These are phyloP conservation scores for Betta splendens DNA, from an alignment of 2,797 vertebrate genomes.

Conservation along the genomic window DNA sequence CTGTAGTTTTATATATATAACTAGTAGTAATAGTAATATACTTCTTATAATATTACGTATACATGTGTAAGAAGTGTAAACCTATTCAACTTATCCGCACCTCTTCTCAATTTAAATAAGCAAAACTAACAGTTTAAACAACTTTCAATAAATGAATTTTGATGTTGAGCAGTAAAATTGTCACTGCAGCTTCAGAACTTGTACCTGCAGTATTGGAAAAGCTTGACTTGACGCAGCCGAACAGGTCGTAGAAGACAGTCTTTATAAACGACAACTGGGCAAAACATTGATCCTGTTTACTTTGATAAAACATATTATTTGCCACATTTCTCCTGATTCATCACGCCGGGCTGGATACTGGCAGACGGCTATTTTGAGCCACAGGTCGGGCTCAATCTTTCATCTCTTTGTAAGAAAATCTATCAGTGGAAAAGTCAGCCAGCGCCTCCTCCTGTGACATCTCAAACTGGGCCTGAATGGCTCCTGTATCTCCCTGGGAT, in stretches of 20 bases:
- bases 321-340: constrained; percentile 24
- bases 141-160: background rate
- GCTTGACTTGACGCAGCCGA: background rate
- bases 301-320: too few species aligned
- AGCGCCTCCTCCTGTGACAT: constrained; percentile 62
- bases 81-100: too few species aligned
- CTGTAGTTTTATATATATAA: too few species aligned
- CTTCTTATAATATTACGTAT: too few species aligned
- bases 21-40: too few species aligned
- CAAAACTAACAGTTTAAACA: background rate
- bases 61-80: too few species aligned
- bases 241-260: background rate
- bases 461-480: constrained; percentile 60
- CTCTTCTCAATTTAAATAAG: background rate
- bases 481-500: constrained; percentile 60
- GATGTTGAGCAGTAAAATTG: background rate
- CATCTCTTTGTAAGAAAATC: constrained; percentile 57
- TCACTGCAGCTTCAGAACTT: background rate
- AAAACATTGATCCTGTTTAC: constrained; percentile 1
- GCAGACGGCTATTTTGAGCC: constrained; percentile 55
- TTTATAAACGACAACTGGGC: background rate
- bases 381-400: constrained; percentile 57
- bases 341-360: constrained; percentile 41
- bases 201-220: background rate
- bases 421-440: constrained; percentile 55